Percentiles rank a stretch among this genome's conserved stretches.
Conservation (phyloP, 2,888 invertebrate species). For the Trissonchulus latispiculum region DNA sequence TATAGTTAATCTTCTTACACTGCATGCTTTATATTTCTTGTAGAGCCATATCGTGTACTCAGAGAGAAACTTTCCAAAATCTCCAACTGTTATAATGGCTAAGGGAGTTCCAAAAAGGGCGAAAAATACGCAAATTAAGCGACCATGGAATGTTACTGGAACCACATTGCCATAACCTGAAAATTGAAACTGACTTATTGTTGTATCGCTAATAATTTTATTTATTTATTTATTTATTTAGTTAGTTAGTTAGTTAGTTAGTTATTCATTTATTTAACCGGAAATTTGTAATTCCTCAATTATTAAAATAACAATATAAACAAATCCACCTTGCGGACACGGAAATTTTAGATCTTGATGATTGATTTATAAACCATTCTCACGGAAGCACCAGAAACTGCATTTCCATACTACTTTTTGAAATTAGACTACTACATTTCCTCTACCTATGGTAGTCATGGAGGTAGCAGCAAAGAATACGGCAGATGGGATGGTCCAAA, state of each 20-base stretch:
- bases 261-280: background rate
- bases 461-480: constrained; percentile 43
- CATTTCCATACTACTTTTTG: no score
- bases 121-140: constrained; percentile 41
- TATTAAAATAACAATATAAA: no score
- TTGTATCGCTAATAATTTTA: background rate
- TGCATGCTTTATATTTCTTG: constrained; percentile 26
- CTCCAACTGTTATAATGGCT: constrained; percentile 43
- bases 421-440: no score
- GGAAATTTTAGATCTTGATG: no score
- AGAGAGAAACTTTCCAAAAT: constrained; percentile 42
- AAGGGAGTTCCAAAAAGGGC: constrained; percentile 42
- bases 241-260: no score
- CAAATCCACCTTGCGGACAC: no score
- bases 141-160: constrained; percentile 38
- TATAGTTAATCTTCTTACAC: no score
- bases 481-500: constrained; percentile 41
- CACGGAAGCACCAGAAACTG: no score
- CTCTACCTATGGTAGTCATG: constrained; percentile 41
- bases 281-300: no score
- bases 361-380: no score
- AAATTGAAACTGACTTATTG: no score
- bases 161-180: constrained; percentile 42
- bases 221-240: background rate
- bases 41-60: constrained; percentile 43